Evolutionary conservation across 2,113 vertebrate genomes (phyloP).

Genomic region (Orcinus orca): DNA sequence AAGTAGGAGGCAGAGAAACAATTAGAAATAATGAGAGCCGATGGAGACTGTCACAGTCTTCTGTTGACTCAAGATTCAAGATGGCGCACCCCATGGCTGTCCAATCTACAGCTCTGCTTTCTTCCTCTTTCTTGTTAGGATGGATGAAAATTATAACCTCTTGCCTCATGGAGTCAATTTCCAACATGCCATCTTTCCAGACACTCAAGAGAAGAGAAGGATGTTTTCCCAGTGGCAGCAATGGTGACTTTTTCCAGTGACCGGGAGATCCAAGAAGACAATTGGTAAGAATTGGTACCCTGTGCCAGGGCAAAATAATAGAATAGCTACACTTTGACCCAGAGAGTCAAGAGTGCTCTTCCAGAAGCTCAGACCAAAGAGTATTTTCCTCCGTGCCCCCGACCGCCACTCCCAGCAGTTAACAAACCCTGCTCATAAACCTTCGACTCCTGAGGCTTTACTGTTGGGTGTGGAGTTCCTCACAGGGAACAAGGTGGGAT

Average conservation of each 20-base stretch:
- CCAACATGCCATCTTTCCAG: slow-evolving; percentile 96
- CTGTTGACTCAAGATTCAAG: neutral
- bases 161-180: slow-evolving; percentile 96
- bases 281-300: slow-evolving; percentile 84
- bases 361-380: neutral
- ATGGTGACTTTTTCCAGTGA: slow-evolving; percentile 87
- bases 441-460: neutral
- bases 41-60: neutral
- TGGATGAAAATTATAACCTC: slow-evolving; percentile 98
- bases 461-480: neutral
- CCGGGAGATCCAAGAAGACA: slow-evolving; percentile 95
- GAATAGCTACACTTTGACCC: neutral
- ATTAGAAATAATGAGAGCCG: neutral
- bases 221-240: slow-evolving; percentile 91
- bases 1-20: neutral
- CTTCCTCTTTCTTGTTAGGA: slow-evolving; percentile 82
- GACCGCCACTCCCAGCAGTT: neutral
- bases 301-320: neutral
- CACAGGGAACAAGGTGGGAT: neutral
- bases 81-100: accelerated
- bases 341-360: neutral
- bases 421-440: neutral
- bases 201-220: slow-evolving; percentile 92
- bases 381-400: neutral
- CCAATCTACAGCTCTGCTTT: neutral